A percentile compares a stretch with the other conserved stretches of the same genome.
These are phyloP conservation scores for Nothoprocta perdicaria DNA, from an alignment of 2,113 vertebrate genomes.

Conservation along the genomic window DNA sequence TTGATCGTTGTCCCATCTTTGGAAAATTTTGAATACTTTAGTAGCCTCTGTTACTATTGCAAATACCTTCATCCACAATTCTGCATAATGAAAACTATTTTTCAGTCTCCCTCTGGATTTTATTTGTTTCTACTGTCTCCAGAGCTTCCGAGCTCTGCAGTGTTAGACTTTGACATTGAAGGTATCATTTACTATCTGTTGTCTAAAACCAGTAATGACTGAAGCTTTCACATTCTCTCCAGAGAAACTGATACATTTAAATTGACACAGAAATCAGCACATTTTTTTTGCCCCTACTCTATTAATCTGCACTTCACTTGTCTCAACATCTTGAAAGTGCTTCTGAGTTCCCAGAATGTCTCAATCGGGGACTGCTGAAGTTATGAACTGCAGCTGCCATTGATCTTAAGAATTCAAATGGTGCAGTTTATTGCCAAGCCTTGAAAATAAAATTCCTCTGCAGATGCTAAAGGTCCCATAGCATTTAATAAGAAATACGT, in stretches of 20 bases:
- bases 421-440: neutral
- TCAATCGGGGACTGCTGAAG: slow-evolving; percentile 22
- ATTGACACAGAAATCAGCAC: neutral
- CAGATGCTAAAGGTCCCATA: neutral
- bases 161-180: neutral
- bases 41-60: neutral
- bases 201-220: neutral
- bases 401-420: neutral
- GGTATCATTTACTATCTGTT: neutral
- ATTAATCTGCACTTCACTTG: slow-evolving; percentile 39
- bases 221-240: slow-evolving; percentile 20
- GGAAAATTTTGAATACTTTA: neutral
- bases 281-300: slow-evolving; percentile 24
- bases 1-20: neutral
- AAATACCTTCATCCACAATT: neutral
- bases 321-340: neutral
- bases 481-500: neutral
- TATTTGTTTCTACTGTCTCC: neutral
- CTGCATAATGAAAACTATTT: neutral
- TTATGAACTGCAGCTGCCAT: neutral
- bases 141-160: neutral
- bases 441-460: slow-evolving; percentile 33
- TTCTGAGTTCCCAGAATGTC: neutral
- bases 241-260: slow-evolving; percentile 43
- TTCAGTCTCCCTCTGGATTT: neutral